Evolutionary conservation across 2,888 invertebrate genomes (phyloP).

Genomic region (Hydrotaea diabolus): DNA sequence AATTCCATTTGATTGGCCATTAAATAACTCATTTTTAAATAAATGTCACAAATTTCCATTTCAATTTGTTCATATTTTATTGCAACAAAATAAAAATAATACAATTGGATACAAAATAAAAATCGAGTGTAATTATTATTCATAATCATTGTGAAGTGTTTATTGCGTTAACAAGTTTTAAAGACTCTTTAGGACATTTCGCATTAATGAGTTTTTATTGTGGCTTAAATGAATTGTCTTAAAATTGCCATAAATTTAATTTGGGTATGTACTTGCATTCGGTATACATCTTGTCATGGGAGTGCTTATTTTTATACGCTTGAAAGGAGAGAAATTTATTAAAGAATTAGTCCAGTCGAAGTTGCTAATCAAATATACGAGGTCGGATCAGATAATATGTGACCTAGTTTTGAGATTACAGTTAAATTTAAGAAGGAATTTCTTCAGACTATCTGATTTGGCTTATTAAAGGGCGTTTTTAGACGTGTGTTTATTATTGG

Average conservation of each 20-base stretch:
- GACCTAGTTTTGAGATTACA: too few species aligned
- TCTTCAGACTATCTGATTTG: too few species aligned
- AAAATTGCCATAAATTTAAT: not conserved
- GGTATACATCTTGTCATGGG: too few species aligned
- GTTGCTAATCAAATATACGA: too few species aligned
- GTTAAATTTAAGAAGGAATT: too few species aligned
- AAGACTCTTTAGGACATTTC: not conserved
- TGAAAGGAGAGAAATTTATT: too few species aligned
- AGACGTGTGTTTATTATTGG: too few species aligned
- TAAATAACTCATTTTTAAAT: not conserved
- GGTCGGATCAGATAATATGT: not conserved
- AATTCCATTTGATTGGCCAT: not conserved
- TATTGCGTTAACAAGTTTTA: slow-evolving; percentile 33
- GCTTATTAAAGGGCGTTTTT: too few species aligned
- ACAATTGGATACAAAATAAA: too few species aligned
- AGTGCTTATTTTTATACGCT: too few species aligned
- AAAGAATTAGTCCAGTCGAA: too few species aligned
- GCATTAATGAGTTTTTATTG: not conserved
- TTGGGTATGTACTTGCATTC: not conserved
- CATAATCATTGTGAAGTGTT: slow-evolving; percentile 21
- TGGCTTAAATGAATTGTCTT: not conserved
- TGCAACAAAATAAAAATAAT: not conserved
- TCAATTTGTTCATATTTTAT: slow-evolving; percentile 1
- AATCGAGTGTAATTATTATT: slow-evolving; percentile 6
- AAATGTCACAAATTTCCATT: not conserved